Percentiles rank a stretch among this genome's conserved stretches.
These are phyloP conservation scores for Tinea trinotella DNA, from an alignment of 2,888 invertebrate species.

Conservation along the genomic window DNA sequence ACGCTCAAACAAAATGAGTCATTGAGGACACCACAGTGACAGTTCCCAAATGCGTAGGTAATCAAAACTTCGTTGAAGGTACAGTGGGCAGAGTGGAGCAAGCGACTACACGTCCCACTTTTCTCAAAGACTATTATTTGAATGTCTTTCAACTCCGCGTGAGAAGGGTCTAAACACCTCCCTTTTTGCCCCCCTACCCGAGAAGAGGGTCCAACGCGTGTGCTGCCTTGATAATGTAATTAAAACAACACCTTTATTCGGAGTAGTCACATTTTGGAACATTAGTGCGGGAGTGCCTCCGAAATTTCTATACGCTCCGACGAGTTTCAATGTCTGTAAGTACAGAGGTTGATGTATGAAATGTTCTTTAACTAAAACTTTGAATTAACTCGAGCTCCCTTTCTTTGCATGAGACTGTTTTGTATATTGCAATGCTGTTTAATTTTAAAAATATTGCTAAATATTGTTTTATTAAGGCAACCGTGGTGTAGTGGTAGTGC, in stretches of 20 bases:
- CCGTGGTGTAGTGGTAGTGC: no score
- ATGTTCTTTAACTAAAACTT: neutral
- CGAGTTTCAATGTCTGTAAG: slow-evolving; percentile 5
- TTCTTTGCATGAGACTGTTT: no score
- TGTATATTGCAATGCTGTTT: no score
- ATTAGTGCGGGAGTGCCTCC: slow-evolving; percentile 13
- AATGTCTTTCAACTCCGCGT: slow-evolving; percentile 64
- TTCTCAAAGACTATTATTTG: slow-evolving; percentile 68
- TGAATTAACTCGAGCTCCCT: neutral
- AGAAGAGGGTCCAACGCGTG: slow-evolving; percentile 39
- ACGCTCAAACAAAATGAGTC: neutral
- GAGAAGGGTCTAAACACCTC: slow-evolving; percentile 55
- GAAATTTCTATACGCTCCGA: slow-evolving; percentile 10
- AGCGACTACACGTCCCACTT: slow-evolving; percentile 38
- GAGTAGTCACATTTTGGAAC: slow-evolving; percentile 31
- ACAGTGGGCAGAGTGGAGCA: slow-evolving; percentile 9
- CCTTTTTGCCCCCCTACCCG: slow-evolving; percentile 31
- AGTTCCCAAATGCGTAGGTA: slow-evolving; percentile 16
- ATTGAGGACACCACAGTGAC: slow-evolving; percentile 1
- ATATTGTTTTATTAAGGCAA: no score
- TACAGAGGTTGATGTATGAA: neutral
- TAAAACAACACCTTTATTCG: slow-evolving; percentile 71
- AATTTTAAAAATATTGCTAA: neutral
- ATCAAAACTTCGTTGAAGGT: slow-evolving; percentile 13
- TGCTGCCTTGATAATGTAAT: slow-evolving; percentile 68